Evolutionary conservation across 2,797 vertebrate species (phyloP).

Genomic region (Pseudochirops corinnae): DNA sequence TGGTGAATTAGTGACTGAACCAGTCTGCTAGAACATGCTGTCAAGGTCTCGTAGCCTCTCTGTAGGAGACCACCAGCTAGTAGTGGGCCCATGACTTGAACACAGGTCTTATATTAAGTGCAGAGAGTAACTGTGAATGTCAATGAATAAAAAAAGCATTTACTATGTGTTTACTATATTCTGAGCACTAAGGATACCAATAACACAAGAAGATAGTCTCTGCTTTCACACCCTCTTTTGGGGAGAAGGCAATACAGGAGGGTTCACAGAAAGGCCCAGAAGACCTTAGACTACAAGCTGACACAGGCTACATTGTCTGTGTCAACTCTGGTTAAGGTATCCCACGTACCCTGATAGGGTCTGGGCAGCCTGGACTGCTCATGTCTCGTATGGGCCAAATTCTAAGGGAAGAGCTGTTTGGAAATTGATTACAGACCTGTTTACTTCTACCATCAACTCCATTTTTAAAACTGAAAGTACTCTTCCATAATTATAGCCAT

Average conservation of each 20-base stretch:
- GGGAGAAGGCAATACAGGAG: not conserved
- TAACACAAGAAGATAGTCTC: not conserved
- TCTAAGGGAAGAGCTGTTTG: not conserved
- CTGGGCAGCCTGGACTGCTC: not conserved
- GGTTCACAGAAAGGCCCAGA: not conserved
- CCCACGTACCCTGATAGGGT: not conserved
- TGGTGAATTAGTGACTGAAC: not conserved
- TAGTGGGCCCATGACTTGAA: not conserved
- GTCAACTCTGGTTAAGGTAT: not conserved
- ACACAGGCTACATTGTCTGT: not conserved
- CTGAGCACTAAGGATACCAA: not conserved
- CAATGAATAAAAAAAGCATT: not conserved
- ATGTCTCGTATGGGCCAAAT: not conserved
- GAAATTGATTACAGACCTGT: not conserved
- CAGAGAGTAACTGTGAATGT: not conserved
- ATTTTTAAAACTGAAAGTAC: too few species aligned
- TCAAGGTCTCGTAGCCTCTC: not conserved
- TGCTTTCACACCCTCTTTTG: not conserved
- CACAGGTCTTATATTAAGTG: not conserved
- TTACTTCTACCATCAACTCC: not conserved
- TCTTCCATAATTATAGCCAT: too few species aligned
- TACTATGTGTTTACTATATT: not conserved
- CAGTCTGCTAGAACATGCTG: not conserved
- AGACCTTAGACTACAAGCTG: not conserved
- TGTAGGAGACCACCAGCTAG: not conserved